Evolutionary conservation across 2,113 vertebrate genomes (phyloP).

Genomic region (Megaceryle maxima): DNA sequence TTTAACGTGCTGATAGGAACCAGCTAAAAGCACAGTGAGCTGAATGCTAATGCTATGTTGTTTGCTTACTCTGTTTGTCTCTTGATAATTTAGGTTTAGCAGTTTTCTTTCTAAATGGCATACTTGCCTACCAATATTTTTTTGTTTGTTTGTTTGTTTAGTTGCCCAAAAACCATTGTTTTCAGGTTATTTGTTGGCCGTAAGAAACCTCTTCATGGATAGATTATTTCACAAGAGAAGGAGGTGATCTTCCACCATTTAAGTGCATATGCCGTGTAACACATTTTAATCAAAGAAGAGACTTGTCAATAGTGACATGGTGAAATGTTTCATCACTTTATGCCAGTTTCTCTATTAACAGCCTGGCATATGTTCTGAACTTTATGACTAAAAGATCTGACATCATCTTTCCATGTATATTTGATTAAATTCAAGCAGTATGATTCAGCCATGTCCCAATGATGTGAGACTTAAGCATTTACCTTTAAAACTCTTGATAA

Average conservation of each 20-base stretch:
- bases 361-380: neutral
- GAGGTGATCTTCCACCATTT: neutral
- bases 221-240: neutral
- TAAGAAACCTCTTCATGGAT: neutral
- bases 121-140: neutral
- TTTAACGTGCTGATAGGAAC: neutral
- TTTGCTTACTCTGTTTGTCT: slow-evolving; percentile 28
- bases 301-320: neutral
- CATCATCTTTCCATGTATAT: neutral
- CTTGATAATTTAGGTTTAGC: neutral
- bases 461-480: neutral
- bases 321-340: neutral
- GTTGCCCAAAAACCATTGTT: neutral
- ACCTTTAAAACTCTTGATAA: neutral
- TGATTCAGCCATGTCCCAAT: neutral
- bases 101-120: neutral
- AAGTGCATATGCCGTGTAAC: neutral
- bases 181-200: neutral
- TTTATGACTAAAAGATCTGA: neutral
- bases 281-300: neutral
- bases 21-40: neutral
- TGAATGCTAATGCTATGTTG: neutral
- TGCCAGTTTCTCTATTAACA: neutral
- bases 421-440: neutral
- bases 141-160: neutral